Conservation (phyloP, 2,113 vertebrate genomes). For the Clarias magur region DNA sequence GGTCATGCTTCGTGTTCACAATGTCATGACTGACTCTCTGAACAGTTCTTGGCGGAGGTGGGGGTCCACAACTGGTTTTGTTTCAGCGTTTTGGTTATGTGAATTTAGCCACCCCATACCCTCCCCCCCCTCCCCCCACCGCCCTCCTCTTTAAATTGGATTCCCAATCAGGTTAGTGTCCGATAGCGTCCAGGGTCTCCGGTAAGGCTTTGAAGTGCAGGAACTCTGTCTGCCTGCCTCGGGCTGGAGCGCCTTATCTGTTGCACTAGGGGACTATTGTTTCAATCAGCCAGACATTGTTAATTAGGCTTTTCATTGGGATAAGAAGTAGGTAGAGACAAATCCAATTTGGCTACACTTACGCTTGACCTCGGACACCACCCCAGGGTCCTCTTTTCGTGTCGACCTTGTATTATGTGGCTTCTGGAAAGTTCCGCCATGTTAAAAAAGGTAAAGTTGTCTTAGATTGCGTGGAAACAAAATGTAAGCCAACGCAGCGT, state of each 20-base stretch:
- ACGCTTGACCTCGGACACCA: slow-evolving; percentile 47
- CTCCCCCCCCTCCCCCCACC: background rate
- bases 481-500: slow-evolving; percentile 12
- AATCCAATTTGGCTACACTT: slow-evolving; percentile 69
- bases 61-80: slow-evolving; percentile 72
- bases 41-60: slow-evolving; percentile 66
- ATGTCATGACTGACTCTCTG: slow-evolving; percentile 70
- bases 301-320: slow-evolving; percentile 72
- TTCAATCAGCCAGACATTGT: slow-evolving; percentile 70
- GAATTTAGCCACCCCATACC: slow-evolving; percentile 45
- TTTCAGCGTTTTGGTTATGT: slow-evolving; percentile 60
- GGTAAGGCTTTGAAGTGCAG: slow-evolving; percentile 71
- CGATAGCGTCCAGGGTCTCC: slow-evolving; percentile 54
- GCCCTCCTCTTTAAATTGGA: slow-evolving; percentile 53
- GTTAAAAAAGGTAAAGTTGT: slow-evolving; percentile 11
- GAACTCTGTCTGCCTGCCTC: slow-evolving; percentile 57
- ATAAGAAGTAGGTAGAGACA: slow-evolving; percentile 61
- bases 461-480: slow-evolving; percentile 16
- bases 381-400: background rate
- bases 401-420: slow-evolving; percentile 37
- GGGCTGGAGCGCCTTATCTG: slow-evolving; percentile 61
- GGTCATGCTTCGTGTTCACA: slow-evolving; percentile 76
- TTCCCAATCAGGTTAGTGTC: slow-evolving; percentile 68
- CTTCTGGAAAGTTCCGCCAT: slow-evolving; percentile 37
- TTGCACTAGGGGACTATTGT: slow-evolving; percentile 47